Conservation (phyloP, 2,113 vertebrate genomes). For the Rhabdomys dilectus region DNA sequence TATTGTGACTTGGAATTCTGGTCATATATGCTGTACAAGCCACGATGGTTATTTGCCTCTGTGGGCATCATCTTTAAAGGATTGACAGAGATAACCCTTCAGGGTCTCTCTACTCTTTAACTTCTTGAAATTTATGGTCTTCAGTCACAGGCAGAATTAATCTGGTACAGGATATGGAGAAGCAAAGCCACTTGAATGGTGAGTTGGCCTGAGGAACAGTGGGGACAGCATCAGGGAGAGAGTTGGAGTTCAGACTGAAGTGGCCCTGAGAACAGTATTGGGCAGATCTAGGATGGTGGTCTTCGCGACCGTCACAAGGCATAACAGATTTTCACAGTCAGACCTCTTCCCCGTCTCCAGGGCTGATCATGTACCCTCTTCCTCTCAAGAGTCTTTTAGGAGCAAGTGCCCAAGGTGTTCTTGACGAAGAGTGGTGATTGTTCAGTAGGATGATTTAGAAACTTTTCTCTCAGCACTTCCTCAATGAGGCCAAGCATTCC, state of each 20-base stretch:
- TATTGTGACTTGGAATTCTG: slow-evolving; percentile 13
- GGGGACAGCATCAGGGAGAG: background rate
- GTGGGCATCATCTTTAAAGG: background rate
- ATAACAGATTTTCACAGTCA: background rate
- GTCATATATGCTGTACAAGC: background rate
- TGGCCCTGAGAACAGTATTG: background rate
- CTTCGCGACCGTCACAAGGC: background rate
- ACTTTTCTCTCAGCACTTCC: background rate
- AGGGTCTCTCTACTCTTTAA: background rate
- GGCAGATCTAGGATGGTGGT: background rate
- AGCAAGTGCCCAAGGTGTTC: background rate
- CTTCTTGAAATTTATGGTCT: background rate
- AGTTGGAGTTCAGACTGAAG: background rate
- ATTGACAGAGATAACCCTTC: background rate
- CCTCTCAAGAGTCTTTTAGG: background rate
- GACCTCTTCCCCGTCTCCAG: background rate
- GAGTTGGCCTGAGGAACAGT: too few species aligned
- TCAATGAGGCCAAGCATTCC: background rate
- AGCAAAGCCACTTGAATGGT: background rate
- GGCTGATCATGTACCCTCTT: background rate
- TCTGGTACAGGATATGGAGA: background rate
- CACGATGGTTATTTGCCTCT: background rate
- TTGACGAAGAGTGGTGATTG: background rate
- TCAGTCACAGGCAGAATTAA: background rate
- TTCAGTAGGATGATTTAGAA: slow-evolving; percentile 25